phyloP scores from a whole-genome alignment of 2,888 invertebrate species.

The Drosophila nr. perissopoda region DNA sequence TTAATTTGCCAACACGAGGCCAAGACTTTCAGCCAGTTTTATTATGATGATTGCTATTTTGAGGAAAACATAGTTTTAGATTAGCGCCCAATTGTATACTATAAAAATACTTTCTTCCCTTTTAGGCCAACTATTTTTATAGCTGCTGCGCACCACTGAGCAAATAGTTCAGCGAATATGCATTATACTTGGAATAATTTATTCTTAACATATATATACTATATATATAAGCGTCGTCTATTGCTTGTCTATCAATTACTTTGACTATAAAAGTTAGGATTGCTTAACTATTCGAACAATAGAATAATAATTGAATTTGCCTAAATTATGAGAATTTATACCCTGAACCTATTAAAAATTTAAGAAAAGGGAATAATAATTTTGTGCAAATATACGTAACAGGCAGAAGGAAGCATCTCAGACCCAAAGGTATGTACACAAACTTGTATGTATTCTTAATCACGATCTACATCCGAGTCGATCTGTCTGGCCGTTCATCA shows the following conservation, averaged over 20 bases:
- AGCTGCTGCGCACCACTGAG: neutral
- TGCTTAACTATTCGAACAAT: neutral
- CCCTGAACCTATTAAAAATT: too few species aligned
- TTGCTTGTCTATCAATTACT: neutral
- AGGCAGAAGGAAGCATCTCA: too few species aligned
- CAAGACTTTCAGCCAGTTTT: constrained; percentile 44
- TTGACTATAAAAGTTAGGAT: neutral
- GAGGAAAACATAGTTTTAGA: constrained; percentile 42
- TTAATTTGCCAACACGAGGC: constrained; percentile 27
- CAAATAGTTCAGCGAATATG: constrained; percentile 20
- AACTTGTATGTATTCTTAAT: neutral
- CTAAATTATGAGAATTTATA: neutral
- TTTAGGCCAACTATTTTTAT: constrained; percentile 18
- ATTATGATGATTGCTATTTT: constrained; percentile 61
- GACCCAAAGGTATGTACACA: too few species aligned
- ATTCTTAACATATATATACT: neutral
- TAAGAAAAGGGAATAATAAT: too few species aligned
- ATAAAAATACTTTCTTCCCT: constrained; percentile 56
- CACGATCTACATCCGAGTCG: neutral
- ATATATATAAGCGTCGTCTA: neutral
- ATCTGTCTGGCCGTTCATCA: neutral
- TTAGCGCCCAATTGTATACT: constrained; percentile 66
- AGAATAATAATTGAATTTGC: neutral
- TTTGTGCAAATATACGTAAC: too few species aligned
- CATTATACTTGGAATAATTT: constrained; percentile 13